Percentiles rank a stretch among this genome's conserved stretches.
These are phyloP conservation scores for Agrotis segetum DNA, from an alignment of 2,888 invertebrate genomes.

Conservation along the genomic window DNA sequence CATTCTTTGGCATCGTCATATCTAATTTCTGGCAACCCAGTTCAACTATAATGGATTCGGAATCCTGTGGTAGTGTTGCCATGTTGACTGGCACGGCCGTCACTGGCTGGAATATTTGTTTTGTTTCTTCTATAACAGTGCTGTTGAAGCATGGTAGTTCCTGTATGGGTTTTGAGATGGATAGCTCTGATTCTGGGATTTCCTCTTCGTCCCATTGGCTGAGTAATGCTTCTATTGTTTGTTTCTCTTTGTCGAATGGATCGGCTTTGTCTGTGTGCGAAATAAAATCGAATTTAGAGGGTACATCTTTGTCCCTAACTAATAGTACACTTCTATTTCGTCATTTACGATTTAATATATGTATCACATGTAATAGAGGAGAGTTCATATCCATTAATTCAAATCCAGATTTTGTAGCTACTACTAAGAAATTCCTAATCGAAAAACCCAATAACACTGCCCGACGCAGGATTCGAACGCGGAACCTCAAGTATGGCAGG, in stretches of 20 bases:
- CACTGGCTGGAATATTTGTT: slow-evolving; percentile 81
- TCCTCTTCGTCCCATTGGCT: slow-evolving; percentile 89
- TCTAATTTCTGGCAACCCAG: slow-evolving; percentile 66
- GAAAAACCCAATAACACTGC: neutral
- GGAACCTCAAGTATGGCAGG: neutral
- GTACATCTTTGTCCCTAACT: too few relatives aligned
- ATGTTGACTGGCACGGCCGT: slow-evolving; percentile 79
- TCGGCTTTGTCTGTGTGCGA: slow-evolving; percentile 81
- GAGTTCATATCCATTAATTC: too few relatives aligned
- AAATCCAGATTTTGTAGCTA: neutral
- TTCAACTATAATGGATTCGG: slow-evolving; percentile 79
- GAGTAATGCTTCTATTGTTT: slow-evolving; percentile 85
- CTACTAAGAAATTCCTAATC: neutral
- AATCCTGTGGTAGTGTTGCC: slow-evolving; percentile 69
- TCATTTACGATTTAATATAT: too few relatives aligned
- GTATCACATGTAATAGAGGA: too few relatives aligned
- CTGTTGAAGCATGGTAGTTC: slow-evolving; percentile 84
- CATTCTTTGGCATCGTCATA: slow-evolving; percentile 15
- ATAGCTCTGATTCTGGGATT: slow-evolving; percentile 79
- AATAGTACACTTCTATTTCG: too few relatives aligned
- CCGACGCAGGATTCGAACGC: neutral
- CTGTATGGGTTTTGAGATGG: slow-evolving; percentile 62
- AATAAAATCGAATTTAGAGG: neutral
- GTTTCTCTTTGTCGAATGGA: slow-evolving; percentile 83
- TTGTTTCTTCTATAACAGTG: slow-evolving; percentile 84